Evolutionary conservation across 2,888 invertebrate species (phyloP), one percentile per base, ranked within the genome.

Genomic region (Agrochola litura): DNA sequence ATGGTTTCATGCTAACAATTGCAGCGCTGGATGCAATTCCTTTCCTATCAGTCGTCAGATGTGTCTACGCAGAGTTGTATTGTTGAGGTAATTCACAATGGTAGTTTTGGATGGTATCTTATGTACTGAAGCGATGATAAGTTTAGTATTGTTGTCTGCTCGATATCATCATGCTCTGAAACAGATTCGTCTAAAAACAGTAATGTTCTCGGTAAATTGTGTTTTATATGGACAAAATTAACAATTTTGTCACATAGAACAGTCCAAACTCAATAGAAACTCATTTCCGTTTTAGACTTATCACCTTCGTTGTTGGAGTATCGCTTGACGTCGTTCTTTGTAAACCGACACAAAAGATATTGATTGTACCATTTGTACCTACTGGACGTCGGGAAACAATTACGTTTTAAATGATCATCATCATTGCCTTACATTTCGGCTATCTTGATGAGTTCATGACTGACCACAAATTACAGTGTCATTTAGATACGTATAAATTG

Each of bases 241-340:
- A 43, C 49, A 16, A 54, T 25, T 30, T 19, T 16, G 19, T 25
- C n/a, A 41, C 37, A 41, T 37, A 19, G 49, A 54, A 60, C 30
- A 46, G 5, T 61, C 25, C 43, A 63, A 67, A 58, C 58, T 52
- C 22, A 52, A 52, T 52, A 8, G 22, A 52, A 52, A 52, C 52
- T 52, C 52, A 22, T 52, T 52, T 52, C 52, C 52, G 52, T 52
- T 52, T 52, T 2, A 49, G 46, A 80, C 37, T 80, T 80, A 82
- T 79, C 74, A 73, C 61, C 65, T 66, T 76, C 70, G 56, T 74
- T 77, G 52, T 74, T 69, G 37, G 25, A 76, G 63, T 69, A 71
- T 73, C 67, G 72, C 69, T 75, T 78, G 77, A 70, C 80, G 79
- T 73, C 72, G 61, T 49, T 72, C 68, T 46, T 84, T 72, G 72